Conservation (phyloP, 2,113 vertebrate species). For the Machaerirhynchus nigripectus region DNA sequence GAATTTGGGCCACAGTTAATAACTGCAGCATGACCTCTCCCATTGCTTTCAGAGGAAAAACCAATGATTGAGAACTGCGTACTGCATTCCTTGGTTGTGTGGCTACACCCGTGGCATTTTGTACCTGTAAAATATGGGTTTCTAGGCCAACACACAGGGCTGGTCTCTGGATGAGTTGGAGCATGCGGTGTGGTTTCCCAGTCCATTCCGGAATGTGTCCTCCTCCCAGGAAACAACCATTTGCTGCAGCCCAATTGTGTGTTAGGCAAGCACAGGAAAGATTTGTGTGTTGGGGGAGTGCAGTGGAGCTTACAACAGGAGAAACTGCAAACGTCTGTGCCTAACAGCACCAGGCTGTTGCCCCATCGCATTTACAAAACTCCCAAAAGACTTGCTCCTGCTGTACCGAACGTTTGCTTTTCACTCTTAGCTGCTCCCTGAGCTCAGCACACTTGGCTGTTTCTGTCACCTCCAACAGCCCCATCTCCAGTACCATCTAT, state of each 20-base stretch:
- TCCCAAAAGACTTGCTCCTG: neutral
- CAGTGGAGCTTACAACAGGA: neutral
- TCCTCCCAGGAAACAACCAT: neutral
- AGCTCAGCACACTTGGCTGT: neutral
- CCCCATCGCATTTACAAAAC: neutral
- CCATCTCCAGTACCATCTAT: neutral
- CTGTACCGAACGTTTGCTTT: neutral
- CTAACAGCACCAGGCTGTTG: neutral
- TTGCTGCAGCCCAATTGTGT: fast-evolving
- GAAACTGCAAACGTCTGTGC: neutral
- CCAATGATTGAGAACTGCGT: fast-evolving
- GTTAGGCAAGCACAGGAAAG: neutral
- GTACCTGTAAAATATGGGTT: neutral
- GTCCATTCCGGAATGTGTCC: neutral
- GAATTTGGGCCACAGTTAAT: neutral
- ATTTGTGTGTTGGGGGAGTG: no score
- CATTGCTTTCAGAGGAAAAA: neutral
- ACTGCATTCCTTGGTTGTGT: neutral
- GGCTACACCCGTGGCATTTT: neutral
- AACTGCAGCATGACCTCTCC: neutral
- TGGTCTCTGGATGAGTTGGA: neutral
- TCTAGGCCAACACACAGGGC: neutral
- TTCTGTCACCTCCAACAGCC: neutral
- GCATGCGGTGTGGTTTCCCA: fast-evolving
- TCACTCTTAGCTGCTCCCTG: neutral